Conservation (phyloP, 2,797 vertebrate species). For the Sebastes iracundus region DNA sequence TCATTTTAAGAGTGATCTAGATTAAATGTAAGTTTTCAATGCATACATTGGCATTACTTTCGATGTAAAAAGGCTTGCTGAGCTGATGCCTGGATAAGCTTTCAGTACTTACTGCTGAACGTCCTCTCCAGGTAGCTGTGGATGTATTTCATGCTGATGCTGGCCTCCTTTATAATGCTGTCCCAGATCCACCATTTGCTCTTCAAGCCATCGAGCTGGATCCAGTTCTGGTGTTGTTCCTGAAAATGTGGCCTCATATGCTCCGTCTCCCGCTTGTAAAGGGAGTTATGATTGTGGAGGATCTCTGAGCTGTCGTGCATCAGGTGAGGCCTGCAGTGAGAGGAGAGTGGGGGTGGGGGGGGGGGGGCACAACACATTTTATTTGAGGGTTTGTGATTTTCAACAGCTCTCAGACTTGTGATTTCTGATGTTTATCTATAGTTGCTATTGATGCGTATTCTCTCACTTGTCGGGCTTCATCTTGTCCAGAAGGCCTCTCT, state of each 20-base stretch:
- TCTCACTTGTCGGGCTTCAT: conserved; percentile 82
- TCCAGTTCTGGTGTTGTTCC: conserved; percentile 90
- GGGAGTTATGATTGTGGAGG: conserved; percentile 82
- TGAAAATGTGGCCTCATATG: conserved; percentile 84
- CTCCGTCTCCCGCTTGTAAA: conserved; percentile 82
- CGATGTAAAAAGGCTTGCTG: not conserved
- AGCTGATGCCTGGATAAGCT: not conserved
- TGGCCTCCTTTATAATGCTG: conserved; percentile 81
- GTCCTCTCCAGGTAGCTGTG: conserved; percentile 88
- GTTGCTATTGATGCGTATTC: not conserved
- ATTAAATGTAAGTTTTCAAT: not conserved
- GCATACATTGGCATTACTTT: not conserved
- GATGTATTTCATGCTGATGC: conserved; percentile 81
- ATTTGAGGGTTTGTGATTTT: not conserved
- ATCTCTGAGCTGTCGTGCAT: conserved; percentile 87
- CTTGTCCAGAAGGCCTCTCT: conserved; percentile 86
- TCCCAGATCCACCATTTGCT: conserved; percentile 94
- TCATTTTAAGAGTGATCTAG: not conserved
- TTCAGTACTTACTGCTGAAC: conserved; percentile 81
- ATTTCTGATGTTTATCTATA: not conserved
- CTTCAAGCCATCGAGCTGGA: conserved; percentile 82
- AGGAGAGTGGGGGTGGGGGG: not conserved
- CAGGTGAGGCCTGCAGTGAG: conserved; percentile 74
- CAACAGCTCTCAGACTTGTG: not conserved
- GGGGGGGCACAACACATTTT: not conserved